These are phyloP conservation scores for Heteropelma amictum DNA, from an alignment of 2,888 invertebrate genomes.

Conservation along the genomic window DNA sequence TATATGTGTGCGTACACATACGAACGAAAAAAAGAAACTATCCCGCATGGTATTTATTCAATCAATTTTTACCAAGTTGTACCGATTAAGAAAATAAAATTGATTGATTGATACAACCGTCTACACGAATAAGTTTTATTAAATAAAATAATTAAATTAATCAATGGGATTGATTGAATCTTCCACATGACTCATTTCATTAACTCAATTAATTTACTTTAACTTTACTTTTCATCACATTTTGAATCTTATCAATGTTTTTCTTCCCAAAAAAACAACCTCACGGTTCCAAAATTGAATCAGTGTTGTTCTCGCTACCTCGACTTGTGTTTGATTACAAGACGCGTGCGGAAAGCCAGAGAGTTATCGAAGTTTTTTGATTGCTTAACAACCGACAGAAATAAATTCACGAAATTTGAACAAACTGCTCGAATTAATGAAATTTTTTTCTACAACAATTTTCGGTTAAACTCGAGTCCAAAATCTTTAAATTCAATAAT, in stretches of 20 bases:
- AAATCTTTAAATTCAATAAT: conserved; percentile 62
- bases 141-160: conserved; percentile 28
- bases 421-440: conserved; percentile 45
- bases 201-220: too few species aligned
- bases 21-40: conserved; percentile 4
- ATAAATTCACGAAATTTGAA: not conserved
- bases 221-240: too few species aligned
- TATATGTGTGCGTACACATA: conserved; percentile 31
- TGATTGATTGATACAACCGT: not conserved
- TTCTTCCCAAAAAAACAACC: too few species aligned
- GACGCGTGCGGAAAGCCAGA: too few species aligned
- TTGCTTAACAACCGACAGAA: not conserved
- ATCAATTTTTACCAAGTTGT: not conserved
- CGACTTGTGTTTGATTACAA: too few species aligned
- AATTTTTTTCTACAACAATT: conserved; percentile 61
- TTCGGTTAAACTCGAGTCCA: conserved; percentile 61
- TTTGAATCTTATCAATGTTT: too few species aligned
- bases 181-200: too few species aligned
- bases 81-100: not conserved
- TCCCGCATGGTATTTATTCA: not conserved
- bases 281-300: too few species aligned
- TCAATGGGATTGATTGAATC: conserved; percentile 38
- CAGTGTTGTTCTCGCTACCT: too few species aligned
- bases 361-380: conserved; percentile 4
- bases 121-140: conserved; percentile 4